Percentiles rank a stretch among this genome's conserved stretches.
Evolutionary conservation across 2,888 invertebrate species (phyloP).

Genomic region (Synanthedon andrenaeformis): DNA sequence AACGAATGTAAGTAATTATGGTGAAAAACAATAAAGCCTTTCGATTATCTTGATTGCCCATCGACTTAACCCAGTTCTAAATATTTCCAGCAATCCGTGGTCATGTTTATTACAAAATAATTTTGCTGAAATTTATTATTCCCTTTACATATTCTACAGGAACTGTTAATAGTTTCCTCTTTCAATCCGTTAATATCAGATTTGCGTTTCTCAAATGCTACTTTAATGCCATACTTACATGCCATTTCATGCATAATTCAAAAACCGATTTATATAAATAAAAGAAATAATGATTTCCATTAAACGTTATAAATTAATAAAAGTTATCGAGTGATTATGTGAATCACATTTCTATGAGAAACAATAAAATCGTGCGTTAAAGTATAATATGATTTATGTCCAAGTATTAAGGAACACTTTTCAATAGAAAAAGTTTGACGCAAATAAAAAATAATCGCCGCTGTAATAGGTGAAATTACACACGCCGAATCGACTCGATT

Average conservation of each 20-base stretch:
- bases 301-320: constrained; percentile 52
- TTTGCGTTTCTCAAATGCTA: constrained; percentile 38
- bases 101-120: too few relatives aligned
- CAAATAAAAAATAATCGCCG: constrained; percentile 45
- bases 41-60: too few relatives aligned
- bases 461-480: constrained; percentile 52
- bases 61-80: too few relatives aligned
- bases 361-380: constrained; percentile 4
- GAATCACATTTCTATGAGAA: constrained; percentile 15
- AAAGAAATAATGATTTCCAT: constrained; percentile 25
- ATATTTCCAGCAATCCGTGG: too few relatives aligned
- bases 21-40: too few relatives aligned
- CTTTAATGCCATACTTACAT: constrained; percentile 41
- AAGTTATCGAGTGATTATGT: constrained; percentile 46
- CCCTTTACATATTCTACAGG: neutral
- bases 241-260: constrained; percentile 19
- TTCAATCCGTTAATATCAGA: constrained; percentile 43
- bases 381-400: constrained; percentile 14
- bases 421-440: constrained; percentile 24
- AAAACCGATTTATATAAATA: neutral
- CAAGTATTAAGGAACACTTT: constrained; percentile 30
- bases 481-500: constrained; percentile 47
- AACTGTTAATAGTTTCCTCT: neutral
- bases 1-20: too few relatives aligned
- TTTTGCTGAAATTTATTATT: too few relatives aligned